Base-by-base conservation (phyloP, 2,888 invertebrate species). In the Campaea margaritaria region DNA sequence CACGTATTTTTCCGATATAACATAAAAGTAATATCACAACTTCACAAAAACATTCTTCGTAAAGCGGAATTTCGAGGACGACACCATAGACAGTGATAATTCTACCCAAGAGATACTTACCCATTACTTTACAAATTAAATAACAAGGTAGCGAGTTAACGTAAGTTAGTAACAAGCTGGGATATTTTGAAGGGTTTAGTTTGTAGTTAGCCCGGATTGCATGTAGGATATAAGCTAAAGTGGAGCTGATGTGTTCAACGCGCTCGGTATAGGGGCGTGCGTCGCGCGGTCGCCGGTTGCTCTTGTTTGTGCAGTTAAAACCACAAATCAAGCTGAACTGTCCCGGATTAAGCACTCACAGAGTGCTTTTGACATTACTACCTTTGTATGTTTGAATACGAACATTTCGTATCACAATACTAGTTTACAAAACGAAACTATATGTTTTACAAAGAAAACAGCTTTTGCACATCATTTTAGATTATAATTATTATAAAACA, bases 311-410 rank as follows among this genome's bases (percentile, higher is more conserved):
- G 72, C 69, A 70, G 69, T 72, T 75, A 70, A 74, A 76, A 76
- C 81, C 82, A 81, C 82, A 86, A 83, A 86, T 85, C 81, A 81
- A 80, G 75, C 72, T 68, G 58, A 70, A 69, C 75, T 74, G 73
- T 74, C 65, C 70, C 49, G 67, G 72, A 74, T 78, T 75, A 76
- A 79, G 76, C 72, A 77, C 62, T 76, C 67, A 64, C 71, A 67
- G 65, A 76, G 73, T 75, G 69, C 73, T 71, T 70, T 76, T 71
- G 70, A 73, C 65, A 67, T 64, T 56, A 63, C 70, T 66, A 58
- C 61, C 61, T 59, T 52, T 54, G 59, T 46, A 58, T 45, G 48
- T 34, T 34, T 15, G 36, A 36, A 36, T 12, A 2, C 28, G 45
- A 21, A 50, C 16, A 54, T 58, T 54, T 54, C 46, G 45, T 54